Percentiles rank a stretch among this genome's conserved stretches.
Evolutionary conservation across 2,113 vertebrate species (phyloP).

Genomic region (Chiloscyllium plagiosum): DNA sequence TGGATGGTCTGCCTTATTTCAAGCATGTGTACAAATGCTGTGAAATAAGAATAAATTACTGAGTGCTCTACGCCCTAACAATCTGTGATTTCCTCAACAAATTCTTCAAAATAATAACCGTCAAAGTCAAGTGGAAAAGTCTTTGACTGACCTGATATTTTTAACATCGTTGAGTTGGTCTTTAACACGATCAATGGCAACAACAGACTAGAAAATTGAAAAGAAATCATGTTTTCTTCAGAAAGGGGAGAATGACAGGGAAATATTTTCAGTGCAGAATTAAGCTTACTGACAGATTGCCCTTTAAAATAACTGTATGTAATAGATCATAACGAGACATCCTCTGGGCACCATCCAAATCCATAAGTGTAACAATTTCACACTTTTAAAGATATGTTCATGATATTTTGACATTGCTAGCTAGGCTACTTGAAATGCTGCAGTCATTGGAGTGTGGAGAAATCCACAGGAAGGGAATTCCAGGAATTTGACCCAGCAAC

Average conservation of each 20-base stretch:
- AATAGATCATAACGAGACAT: not conserved
- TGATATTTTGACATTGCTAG: too few species aligned
- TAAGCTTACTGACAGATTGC: not conserved
- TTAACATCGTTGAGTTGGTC: not conserved
- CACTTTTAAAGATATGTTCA: not conserved
- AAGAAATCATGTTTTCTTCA: not conserved
- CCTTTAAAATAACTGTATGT: not conserved
- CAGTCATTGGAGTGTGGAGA: too few species aligned
- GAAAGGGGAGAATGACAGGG: not conserved
- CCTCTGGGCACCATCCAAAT: not conserved
- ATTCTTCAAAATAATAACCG: not conserved
- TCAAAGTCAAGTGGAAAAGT: not conserved
- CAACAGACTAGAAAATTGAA: not conserved
- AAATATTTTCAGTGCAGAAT: not conserved
- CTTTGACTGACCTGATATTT: constrained; percentile 6
- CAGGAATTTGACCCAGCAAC: too few species aligned
- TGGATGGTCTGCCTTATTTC: not conserved
- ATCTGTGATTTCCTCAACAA: not conserved
- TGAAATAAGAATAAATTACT: not conserved
- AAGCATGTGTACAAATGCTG: not conserved
- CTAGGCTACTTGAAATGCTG: too few species aligned
- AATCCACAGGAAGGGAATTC: too few species aligned
- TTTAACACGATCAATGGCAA: not conserved
- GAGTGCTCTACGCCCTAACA: not conserved
- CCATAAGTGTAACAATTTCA: too few species aligned